These are phyloP conservation scores for Griposia aprilina DNA, from an alignment of 2,888 invertebrate species.

Conservation along the genomic window DNA sequence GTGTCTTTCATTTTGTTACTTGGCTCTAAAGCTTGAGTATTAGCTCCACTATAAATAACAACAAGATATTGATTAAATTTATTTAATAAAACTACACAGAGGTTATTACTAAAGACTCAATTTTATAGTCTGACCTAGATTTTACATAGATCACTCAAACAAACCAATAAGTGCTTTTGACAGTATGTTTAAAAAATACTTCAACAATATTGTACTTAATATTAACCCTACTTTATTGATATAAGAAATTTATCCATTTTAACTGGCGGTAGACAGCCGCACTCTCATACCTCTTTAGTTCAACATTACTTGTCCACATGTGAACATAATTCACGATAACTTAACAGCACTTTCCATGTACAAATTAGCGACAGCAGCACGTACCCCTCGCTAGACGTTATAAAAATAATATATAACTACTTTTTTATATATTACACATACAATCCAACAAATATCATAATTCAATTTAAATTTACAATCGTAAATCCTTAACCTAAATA, in stretches of 20 bases:
- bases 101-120: constrained; percentile 84
- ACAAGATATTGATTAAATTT: constrained; percentile 81
- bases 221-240: constrained; percentile 84
- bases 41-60: constrained; percentile 55
- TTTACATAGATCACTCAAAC: constrained; percentile 85
- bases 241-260: constrained; percentile 72
- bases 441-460: constrained; percentile 88
- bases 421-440: constrained; percentile 87
- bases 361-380: constrained; percentile 74
- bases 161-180: constrained; percentile 85
- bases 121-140: constrained; percentile 82
- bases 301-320: constrained; percentile 55
- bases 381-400: constrained; percentile 80
- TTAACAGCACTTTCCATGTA: constrained; percentile 77
- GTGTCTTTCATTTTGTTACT: constrained; percentile 67
- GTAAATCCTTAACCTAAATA: constrained; percentile 83
- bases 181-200: constrained; percentile 81
- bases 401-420: constrained; percentile 84
- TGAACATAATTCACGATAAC: constrained; percentile 65
- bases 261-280: constrained; percentile 60
- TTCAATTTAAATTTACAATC: constrained; percentile 87
- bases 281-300: constrained; percentile 64
- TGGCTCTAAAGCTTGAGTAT: not conserved
- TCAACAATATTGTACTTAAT: constrained; percentile 90
- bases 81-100: constrained; percentile 89